Conservation (phyloP, 2,888 invertebrate genomes). For the Agapostemon virescens region DNA sequence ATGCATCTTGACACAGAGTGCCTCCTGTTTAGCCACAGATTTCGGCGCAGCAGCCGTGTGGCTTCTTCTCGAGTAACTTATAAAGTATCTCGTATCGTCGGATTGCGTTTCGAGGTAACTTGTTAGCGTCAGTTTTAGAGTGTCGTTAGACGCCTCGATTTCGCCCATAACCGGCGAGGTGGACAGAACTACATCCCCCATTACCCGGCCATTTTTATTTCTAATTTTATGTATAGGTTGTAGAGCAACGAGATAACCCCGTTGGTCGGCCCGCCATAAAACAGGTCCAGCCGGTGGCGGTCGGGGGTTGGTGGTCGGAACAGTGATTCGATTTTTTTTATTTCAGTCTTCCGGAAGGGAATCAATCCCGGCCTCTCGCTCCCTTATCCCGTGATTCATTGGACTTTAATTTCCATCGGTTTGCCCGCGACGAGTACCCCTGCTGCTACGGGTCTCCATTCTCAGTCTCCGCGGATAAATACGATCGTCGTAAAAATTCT, state of each 20-base stretch:
- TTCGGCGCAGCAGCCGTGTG: too few species aligned
- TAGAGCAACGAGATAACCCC: neutral
- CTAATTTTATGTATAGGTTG: neutral
- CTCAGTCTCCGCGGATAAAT: constrained; percentile 19
- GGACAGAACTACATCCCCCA: neutral
- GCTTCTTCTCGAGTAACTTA: too few species aligned
- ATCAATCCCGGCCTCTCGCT: neutral
- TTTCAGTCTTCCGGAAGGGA: constrained; percentile 27
- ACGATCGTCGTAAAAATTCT: constrained; percentile 27
- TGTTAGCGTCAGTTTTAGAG: too few species aligned
- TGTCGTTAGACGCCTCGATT: too few species aligned
- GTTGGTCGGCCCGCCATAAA: constrained; percentile 11
- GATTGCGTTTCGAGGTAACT: too few species aligned
- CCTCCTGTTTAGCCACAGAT: too few species aligned
- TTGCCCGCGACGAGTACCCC: neutral
- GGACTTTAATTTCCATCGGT: constrained; percentile 64
- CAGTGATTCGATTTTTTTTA: constrained; percentile 55
- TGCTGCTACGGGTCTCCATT: too few species aligned
- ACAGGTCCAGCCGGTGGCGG: neutral
- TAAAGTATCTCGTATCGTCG: too few species aligned
- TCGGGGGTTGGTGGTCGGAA: constrained; percentile 22
- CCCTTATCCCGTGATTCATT: constrained; percentile 51
- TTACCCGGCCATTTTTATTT: neutral
- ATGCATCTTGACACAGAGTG: too few species aligned
- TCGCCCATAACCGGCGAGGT: neutral